Evolutionary conservation across 2,888 invertebrate species (phyloP).

Genomic region (Lepidocyrtoides sp.): DNA sequence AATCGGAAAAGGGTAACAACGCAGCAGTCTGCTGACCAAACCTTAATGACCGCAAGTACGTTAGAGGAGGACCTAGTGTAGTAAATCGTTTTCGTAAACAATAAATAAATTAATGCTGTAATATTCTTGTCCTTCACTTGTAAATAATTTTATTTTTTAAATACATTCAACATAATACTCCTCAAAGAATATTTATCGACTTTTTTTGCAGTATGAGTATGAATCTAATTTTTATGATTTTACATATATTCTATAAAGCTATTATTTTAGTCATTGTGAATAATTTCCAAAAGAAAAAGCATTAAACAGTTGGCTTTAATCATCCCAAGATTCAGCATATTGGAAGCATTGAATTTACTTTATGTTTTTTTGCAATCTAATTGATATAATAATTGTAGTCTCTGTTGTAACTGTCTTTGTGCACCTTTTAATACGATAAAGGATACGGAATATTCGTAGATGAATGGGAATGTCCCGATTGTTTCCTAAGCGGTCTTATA

Average conservation of each 20-base stretch:
- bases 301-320: background rate
- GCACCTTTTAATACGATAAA: conserved; percentile 55
- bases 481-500: conserved; percentile 50
- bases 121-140: no score
- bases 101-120: no score
- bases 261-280: no score
- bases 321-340: background rate
- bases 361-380: background rate
- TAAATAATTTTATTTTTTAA: no score
- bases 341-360: conserved; percentile 36
- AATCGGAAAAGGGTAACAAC: conserved; percentile 58
- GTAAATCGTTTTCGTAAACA: background rate
- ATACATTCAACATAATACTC: no score
- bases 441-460: conserved; percentile 60
- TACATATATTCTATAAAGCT: no score
- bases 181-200: no score
- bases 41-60: conserved; percentile 22
- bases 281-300: background rate
- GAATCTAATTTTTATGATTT: no score
- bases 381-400: background rate
- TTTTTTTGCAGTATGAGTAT: no score
- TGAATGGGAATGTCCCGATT: conserved; percentile 41
- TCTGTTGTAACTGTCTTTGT: background rate
- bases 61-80: conserved; percentile 76
- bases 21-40: conserved; percentile 76